These are phyloP conservation scores for Paraescarpia echinospica DNA, from an alignment of 1,140 invertebrate species.

Conservation along the genomic window DNA sequence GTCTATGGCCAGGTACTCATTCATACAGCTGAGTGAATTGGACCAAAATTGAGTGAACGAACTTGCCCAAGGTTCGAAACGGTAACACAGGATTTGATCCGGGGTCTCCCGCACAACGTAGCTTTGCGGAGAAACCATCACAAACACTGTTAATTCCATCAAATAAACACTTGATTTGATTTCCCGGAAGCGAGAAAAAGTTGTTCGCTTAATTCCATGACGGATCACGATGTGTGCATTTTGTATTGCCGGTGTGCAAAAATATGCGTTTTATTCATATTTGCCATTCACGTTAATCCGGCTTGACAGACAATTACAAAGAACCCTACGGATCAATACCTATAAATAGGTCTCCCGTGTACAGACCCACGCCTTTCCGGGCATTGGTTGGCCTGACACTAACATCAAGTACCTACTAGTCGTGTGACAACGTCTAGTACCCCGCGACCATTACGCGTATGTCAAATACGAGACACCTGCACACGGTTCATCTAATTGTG, in stretches of 20 bases:
- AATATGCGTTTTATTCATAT: not conserved
- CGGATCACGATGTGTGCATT: not conserved
- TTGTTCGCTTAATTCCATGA: not conserved
- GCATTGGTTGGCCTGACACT: not conserved
- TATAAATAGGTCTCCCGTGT: not conserved
- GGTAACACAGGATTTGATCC: too few species aligned
- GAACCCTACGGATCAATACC: not conserved
- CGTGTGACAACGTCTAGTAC: not conserved
- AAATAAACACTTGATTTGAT: not conserved
- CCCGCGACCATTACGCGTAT: not conserved
- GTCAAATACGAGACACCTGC: not conserved
- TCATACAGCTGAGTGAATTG: too few species aligned
- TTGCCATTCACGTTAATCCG: not conserved
- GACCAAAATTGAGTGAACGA: too few species aligned
- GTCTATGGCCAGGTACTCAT: too few species aligned
- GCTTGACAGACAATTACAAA: not conserved
- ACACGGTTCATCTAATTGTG: not conserved
- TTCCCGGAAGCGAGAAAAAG: too few species aligned
- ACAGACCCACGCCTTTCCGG: not conserved
- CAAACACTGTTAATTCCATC: not conserved
- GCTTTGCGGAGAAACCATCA: not conserved
- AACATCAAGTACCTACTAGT: not conserved
- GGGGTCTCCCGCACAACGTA: too few species aligned
- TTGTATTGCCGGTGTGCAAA: not conserved
- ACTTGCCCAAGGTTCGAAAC: too few species aligned